These are phyloP conservation scores for Xestoiulus laeticollis DNA, from an alignment of 2,888 invertebrate genomes.

Conservation along the genomic window DNA sequence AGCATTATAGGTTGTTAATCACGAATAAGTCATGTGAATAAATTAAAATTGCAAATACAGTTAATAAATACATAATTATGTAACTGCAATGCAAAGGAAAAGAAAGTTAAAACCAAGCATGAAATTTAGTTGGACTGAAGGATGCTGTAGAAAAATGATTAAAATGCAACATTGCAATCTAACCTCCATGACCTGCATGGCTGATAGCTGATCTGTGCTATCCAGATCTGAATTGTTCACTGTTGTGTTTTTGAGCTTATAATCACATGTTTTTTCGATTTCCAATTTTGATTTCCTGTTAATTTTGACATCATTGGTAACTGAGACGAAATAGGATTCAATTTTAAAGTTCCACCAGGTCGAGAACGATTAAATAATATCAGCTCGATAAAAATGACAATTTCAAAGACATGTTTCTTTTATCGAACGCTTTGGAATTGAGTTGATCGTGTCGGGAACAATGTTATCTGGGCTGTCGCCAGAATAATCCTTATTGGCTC, in stretches of 20 bases:
- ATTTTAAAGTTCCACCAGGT: not conserved
- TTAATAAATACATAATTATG: too few species aligned
- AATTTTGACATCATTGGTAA: not conserved
- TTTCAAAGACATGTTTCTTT: not conserved
- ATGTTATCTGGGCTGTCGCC: not conserved
- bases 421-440: not conserved
- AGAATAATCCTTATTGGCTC: not conserved
- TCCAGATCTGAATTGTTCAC: not conserved
- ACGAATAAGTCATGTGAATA: too few species aligned
- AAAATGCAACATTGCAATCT: too few species aligned
- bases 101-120: too few species aligned
- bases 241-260: not conserved
- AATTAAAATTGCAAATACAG: too few species aligned
- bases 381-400: not conserved
- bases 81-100: too few species aligned
- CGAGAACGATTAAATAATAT: not conserved
- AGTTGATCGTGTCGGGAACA: constrained; percentile 1
- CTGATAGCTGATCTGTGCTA: too few species aligned
- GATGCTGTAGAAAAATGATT: too few species aligned
- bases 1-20: too few species aligned
- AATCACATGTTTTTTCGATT: not conserved
- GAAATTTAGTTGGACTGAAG: too few species aligned
- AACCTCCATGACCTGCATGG: too few species aligned
- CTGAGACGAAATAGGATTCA: not conserved
- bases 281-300: not conserved